Conservation (phyloP, 1,140 invertebrate genomes). For the Drosophila pectinifera region DNA sequence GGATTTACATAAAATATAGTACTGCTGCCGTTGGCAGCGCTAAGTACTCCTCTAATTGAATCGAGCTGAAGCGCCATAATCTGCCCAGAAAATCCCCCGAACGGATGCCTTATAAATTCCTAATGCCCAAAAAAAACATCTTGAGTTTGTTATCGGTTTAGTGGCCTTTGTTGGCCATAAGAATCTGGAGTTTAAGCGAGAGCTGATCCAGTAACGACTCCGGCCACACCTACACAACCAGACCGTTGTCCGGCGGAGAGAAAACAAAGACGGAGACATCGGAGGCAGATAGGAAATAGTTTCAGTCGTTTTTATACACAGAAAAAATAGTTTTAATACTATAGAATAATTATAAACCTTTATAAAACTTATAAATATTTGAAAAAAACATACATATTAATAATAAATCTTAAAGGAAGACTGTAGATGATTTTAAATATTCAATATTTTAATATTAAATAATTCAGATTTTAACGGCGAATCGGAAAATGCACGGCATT, state of each 20-base stretch:
- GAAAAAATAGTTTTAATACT: not conserved
- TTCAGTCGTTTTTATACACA: not conserved
- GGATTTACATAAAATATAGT: slow-evolving; percentile 56
- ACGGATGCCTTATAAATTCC: slow-evolving; percentile 37
- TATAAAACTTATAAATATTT: not conserved
- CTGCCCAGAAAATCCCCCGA: slow-evolving; percentile 48
- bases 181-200: slow-evolving; percentile 37
- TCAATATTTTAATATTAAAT: no score
- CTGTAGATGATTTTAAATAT: no score
- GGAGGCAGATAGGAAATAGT: slow-evolving; percentile 44
- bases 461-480: no score
- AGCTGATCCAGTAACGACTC: slow-evolving; percentile 38
- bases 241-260: slow-evolving; percentile 14
- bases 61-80: slow-evolving; percentile 56
- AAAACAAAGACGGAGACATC: slow-evolving; percentile 42
- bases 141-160: slow-evolving; percentile 48
- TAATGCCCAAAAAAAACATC: slow-evolving; percentile 38
- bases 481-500: no score
- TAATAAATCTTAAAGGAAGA: no score
- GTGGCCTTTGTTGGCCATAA: slow-evolving; percentile 44
- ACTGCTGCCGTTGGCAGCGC: slow-evolving; percentile 18
- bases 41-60: slow-evolving; percentile 56
- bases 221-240: slow-evolving; percentile 33
- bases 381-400: no score
- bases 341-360: not conserved